Evolutionary conservation across 2,888 invertebrate genomes (phyloP), one percentile per base, ranked within the genome.

Genomic region (Crioceris asparagi): DNA sequence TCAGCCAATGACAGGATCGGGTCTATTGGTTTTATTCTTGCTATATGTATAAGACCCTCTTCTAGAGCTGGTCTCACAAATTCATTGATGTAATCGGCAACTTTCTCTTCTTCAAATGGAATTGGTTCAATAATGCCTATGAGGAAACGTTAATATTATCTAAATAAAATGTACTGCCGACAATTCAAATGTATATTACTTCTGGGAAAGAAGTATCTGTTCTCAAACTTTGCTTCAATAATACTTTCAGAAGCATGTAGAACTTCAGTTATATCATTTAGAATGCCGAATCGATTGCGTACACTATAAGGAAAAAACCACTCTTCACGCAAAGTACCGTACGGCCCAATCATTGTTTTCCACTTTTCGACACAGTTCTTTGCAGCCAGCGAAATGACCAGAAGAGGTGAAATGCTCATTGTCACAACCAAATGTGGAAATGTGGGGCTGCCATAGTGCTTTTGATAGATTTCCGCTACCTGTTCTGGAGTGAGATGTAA

Each of bases 181-280:
- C 21, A 10, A 21, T 21, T 7, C 10, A 6, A 21, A 6, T 10
- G 7, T 27, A 5, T 55, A 74, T 69, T 68, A 87, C 86, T 76
- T 52, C 77, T 72, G 1, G 90, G 87, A 64, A 86, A 92, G 63
- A 93, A 90, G 62, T 85, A 92, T 57, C 80, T 75, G 50, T 91
- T 86, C 64, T 93, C 92, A 43, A 77, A 69, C 34, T 78, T 70
- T 0, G 88, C 81, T 31, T 75, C 74, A 0, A 69, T 62, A 11
- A 69, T 62, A 51, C 70, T 72, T 43, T 74, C 75, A 45, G 91
- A 90, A 6, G 85, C 88, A 59, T 93, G 90, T 1, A 91, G 61
- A 0, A 74, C 83, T 57, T 90, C 86, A 41, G 74, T 72, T 39
- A 75, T 72, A 49, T 79, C 74, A 32, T 65, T 65, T 40, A 68